A percentile compares a stretch with the other conserved stretches of the same genome.
Conservation (phyloP, 1,140 invertebrate genomes). For the Maniola jurtina region DNA sequence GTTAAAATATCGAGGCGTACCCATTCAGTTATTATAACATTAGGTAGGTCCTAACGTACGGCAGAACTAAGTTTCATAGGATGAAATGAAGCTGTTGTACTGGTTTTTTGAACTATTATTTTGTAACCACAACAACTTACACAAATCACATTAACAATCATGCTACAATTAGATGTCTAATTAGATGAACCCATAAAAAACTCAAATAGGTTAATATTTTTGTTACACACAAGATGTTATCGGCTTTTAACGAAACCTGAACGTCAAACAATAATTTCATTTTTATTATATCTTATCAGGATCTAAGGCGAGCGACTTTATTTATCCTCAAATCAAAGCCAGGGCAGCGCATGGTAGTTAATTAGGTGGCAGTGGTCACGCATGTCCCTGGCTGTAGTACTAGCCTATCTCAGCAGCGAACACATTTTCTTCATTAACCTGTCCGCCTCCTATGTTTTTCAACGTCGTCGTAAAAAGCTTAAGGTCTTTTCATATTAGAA, state of each 20-base stretch:
- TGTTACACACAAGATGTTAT: slow-evolving; percentile 23
- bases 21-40: no score
- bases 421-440: slow-evolving; percentile 73
- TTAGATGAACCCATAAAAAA: neutral
- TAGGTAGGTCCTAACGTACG: no score
- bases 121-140: no score
- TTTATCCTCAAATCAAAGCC: slow-evolving; percentile 48
- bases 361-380: slow-evolving; percentile 52
- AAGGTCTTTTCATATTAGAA: slow-evolving; percentile 69
- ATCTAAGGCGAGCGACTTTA: slow-evolving; percentile 32
- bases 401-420: slow-evolving; percentile 53
- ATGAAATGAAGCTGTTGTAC: no score
- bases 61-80: no score
- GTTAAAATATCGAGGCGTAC: no score
- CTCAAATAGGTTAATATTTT: slow-evolving; percentile 9
- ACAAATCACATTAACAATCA: neutral
- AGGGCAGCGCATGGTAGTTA: slow-evolving; percentile 48
- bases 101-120: no score
- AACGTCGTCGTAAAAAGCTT: slow-evolving; percentile 56
- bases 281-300: slow-evolving; percentile 42
- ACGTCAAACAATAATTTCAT: slow-evolving; percentile 34
- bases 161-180: no score
- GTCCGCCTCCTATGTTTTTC: slow-evolving; percentile 63
- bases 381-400: slow-evolving; percentile 35
- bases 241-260: slow-evolving; percentile 25